Base-by-base conservation (phyloP, 2,888 invertebrate species). In the Leucania comma region DNA sequence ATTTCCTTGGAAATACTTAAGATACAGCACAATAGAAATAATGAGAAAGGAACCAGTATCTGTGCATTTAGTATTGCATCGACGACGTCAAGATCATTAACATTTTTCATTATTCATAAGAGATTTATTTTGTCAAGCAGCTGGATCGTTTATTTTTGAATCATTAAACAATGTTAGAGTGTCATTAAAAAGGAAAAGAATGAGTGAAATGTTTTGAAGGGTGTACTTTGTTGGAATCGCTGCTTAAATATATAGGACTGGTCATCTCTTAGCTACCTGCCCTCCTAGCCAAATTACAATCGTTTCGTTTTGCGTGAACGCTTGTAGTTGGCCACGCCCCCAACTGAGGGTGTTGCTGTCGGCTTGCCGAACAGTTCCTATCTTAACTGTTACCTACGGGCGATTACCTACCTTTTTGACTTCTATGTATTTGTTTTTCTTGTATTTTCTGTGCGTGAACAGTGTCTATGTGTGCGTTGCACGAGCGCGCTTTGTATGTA, bases 11-110 rank as follows among this genome's bases (percentile, higher is more conserved):
- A 75, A 75, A 76, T 73, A 72, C 78, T 84, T 80, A 79, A 76
- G 77, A 86, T 75, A 76, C 79, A 79, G 72, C 51, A 86, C 78
- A 86, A 82, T 84, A 38, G 66, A 70, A 86, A 85, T 85, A 86
- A 86, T 84, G 79, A 85, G 84, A 77, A 69, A 48, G 61, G 42
- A 71, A 56, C 64, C 32, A 62, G 69, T 59, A 67, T 59, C 63
- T 50, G 58, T 68, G 68, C 73, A 68, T 67, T 78, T 68, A 75
- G 61, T 50, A 68, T 72, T 76, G 75, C 77, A 79, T 78, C 51
- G 72, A 85, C 51, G 72, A 83, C 56, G 68, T 75, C 64, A 60
- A 17, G 35, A 50, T 71, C 54, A 80, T 83, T 77, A 78, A 67
- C 76, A 80, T 83, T 78, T 81, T 80, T 81, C 75, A 82, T 80